Evolutionary conservation across 2,113 vertebrate genomes (phyloP), one percentile per base, ranked within the genome.

Genomic region (Sylvietta virens): DNA sequence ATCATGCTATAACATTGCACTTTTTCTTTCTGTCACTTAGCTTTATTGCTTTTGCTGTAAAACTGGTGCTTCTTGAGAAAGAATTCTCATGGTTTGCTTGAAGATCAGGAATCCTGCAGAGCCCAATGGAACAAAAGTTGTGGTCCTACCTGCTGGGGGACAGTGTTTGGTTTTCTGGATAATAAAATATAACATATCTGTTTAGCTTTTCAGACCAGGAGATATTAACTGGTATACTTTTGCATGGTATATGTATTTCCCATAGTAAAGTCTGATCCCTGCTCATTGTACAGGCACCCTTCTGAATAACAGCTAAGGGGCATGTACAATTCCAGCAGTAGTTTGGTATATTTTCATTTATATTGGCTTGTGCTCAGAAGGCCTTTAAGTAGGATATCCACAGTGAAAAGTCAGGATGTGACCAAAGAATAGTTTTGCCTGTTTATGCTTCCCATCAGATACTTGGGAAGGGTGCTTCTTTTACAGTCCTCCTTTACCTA

Each of bases 61-160:
- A 23, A 24, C n/a, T 78, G n/a, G 44, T 67, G 86, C 81, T 90
- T 86, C 58, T 26, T 81, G 18, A 93, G 35, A 58, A 69, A 31
- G 16, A 70, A 39, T 66, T 83, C 11, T 77, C 30, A 54, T 78
- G 28, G 27, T 78, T 91, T 83, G 14, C 50, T 82, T 92, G 72
- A 64, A 89, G 20, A 11, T 76, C 40, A 86, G 48, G 44, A 66
- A 69, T 87, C 44, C 77, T 81, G 27, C 31, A n/a, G 76, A 77
- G 57, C 48, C 53, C 8, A 64, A 14, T n/a, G 47, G 24, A 74
- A 86, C 21, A 48, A 50, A 89, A 86, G 40, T 24, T 40, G 54
- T 0, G 8, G 15, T 40, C 8, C 56, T 76, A 1, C 0, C 0
- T 27, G 11, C 39, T 64, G 15, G 4, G 18, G 7, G 9, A 23